Base-by-base conservation (phyloP, 2,888 invertebrate genomes). In the Lutraria lutraria region DNA sequence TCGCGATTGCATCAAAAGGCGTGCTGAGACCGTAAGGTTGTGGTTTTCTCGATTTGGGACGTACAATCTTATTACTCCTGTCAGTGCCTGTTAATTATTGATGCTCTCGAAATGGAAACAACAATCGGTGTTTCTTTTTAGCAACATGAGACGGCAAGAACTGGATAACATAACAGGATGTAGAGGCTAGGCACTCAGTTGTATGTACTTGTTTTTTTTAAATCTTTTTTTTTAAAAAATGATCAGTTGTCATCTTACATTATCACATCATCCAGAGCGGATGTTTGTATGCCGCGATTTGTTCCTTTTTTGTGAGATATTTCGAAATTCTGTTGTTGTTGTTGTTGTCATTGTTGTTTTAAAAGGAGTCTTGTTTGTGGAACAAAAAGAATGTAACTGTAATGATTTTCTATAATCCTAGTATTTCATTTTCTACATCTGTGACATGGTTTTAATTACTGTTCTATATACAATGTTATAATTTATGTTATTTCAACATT, bases 111-210 rank as follows among this genome's bases (percentile, higher is more conserved):
- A 76, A 76, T 34, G 34, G 16, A 4, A 76, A 76, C 76, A 76
- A 76, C 76, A 76, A 34, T 31, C 31, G 76, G 31, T 31, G 76
- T 31, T 76, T 76, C 76, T 76, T 34, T 25, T 19, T 76, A 76
- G 31, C 76, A 76, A 19, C 31, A 76, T n/a, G 34, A 76, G 31
- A 31, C 34, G 10, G 31, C 29, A 13, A 0, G 63, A 31, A 31
- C 29, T 76, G 76, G 76, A 76, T 76, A n/a, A 31, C 15, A 13
- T 15, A 2, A 16, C 34, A 12, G 76, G 76, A 76, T 76, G 76
- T 76, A 76, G 76, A n/a, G 76, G 76, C 76, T 76, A 76, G 76
- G 63, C 76, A 6, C 34, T 76, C 31, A 76, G 76, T 68, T 68
- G 63, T n/a, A 68, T 25, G n/a, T 68, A 25, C 63, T 8, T 2